These are phyloP conservation scores for Motacilla tschutschensis DNA, from an alignment of 2,113 vertebrate species.

Conservation along the genomic window DNA sequence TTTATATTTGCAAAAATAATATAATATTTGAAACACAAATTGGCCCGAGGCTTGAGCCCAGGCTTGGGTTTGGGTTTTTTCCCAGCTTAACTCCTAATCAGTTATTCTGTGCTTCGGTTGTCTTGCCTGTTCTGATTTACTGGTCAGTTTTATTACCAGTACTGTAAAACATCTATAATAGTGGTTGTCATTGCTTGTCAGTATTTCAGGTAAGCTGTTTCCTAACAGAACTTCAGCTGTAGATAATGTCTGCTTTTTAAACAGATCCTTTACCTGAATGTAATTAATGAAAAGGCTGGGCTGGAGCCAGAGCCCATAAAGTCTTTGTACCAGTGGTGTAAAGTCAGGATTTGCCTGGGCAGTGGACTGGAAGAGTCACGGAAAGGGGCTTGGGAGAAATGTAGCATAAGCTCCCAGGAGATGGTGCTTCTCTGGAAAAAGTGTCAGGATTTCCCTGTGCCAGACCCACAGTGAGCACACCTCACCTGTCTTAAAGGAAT, in stretches of 20 bases:
- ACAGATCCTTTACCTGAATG: not conserved
- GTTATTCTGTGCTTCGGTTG: not conserved
- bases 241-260: not conserved
- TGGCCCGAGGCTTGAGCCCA: not conserved
- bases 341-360: not conserved
- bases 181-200: not conserved
- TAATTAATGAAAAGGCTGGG: not conserved
- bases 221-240: not conserved
- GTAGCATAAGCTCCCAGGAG: not conserved
- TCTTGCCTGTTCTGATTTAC: not conserved
- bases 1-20: conserved; percentile 29
- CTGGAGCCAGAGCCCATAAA: not conserved
- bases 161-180: not conserved
- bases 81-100: not conserved
- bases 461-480: fast-evolving
- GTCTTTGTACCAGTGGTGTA: not conserved
- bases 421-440: not conserved
- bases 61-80: not conserved
- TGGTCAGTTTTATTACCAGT: not conserved
- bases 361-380: fast-evolving
- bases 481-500: not conserved
- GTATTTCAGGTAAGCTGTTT: not conserved
- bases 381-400: no score
- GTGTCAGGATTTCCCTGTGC: no score
- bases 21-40: not conserved